A percentile compares a stretch with the other conserved stretches of the same genome.
Evolutionary conservation across 2,888 invertebrate genomes (phyloP).

Genomic region (Drosophila borborema): DNA sequence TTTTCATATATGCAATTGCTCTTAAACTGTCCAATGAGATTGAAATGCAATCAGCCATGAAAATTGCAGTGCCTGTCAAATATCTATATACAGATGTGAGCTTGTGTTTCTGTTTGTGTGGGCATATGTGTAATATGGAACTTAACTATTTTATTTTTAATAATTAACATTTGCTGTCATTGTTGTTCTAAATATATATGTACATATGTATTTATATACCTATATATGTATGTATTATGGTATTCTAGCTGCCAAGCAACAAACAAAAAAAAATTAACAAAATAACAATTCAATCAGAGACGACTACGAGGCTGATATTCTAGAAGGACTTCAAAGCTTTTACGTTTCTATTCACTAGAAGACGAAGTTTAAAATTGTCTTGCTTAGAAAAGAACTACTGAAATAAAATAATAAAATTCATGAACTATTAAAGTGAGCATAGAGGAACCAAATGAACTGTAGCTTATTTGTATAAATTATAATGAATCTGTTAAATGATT

Average conservation of each 20-base stretch:
- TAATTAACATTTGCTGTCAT: constrained; percentile 23
- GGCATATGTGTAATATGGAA: constrained; percentile 8
- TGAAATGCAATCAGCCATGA: constrained; percentile 58
- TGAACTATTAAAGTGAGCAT: neutral
- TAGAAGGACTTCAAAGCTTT: neutral
- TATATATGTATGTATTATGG: neutral
- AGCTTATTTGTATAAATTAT: too few species aligned
- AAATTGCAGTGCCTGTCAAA: constrained; percentile 50
- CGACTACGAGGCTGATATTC: neutral
- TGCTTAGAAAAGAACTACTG: neutral
- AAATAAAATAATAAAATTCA: neutral
- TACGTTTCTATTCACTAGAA: neutral
- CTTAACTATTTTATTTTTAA: constrained; percentile 16
- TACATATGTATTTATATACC: neutral
- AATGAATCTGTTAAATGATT: too few species aligned
- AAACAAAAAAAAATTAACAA: neutral
- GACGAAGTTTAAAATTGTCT: neutral
- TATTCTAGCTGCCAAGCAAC: constrained; percentile 12
- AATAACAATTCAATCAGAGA: neutral
- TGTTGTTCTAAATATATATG: neutral
- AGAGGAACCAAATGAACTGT: too few species aligned
- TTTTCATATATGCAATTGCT: constrained; percentile 25
- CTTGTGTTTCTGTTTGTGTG: neutral
- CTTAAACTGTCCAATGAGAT: constrained; percentile 42
- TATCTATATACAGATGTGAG: neutral